Base-by-base conservation (phyloP, 2,113 vertebrate genomes). In the Chloropsis cyanopogon region DNA sequence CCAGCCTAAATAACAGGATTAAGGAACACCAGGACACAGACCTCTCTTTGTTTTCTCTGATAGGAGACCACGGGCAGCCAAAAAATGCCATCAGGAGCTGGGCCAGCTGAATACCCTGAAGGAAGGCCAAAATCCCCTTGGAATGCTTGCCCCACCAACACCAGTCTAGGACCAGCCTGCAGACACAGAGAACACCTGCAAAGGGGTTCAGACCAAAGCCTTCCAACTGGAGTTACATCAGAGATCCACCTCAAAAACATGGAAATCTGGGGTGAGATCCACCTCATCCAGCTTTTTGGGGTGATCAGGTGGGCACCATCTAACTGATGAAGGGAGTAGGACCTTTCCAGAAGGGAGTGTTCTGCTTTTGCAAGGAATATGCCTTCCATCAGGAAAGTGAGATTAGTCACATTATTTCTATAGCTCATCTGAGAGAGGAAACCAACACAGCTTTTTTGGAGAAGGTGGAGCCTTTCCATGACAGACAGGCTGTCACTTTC, bases 71-170 rank as follows among this genome's bases (percentile, higher is more conserved):
- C 60, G 19, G 10, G 14, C 25, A 86, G 50, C 14, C 60, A 39
- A 72, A 81, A 81, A 46, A 28, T 6, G 0, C 7, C 12, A 56
- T 7, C 21, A 82, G 73, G 7, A 64, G 8, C 16, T 52, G 25
- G 11, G 16, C 12, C 39, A 68, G 29, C 33, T 78, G 60, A 59
- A 29, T 29, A 28, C n/a, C 13, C 29, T 8, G 8, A 75, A 81
- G 18, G 25, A 85, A 82, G 9, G 29, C 14, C 21, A 64, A 81
- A 89, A 68, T 18, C 31, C 42, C 24, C 8, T 3, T 33, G 35
- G 64, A 66, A 47, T 50, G 9, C 2, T 9, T 65, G 23, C 12
- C 15, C 13, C 39, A 63, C 18, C 46, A 59, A 12, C 0, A 0
- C 2, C 49, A 70, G 12, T 46, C 49, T 16, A 72, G 23, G 47